These are phyloP conservation scores for Ispidina lecontei DNA, from an alignment of 2,797 vertebrate species.

Conservation along the genomic window DNA sequence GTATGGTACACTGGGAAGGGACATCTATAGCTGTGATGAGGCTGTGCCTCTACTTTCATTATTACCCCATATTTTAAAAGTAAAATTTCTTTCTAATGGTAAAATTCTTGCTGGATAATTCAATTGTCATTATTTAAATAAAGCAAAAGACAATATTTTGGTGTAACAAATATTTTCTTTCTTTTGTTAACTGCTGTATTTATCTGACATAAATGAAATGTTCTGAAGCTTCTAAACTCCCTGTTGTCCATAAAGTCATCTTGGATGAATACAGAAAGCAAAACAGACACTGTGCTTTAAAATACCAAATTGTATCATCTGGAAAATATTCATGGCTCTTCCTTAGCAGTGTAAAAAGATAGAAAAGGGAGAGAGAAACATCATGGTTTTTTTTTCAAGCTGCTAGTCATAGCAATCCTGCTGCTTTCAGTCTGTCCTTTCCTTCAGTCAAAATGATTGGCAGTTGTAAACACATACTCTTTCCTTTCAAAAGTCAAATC, in stretches of 20 bases:
- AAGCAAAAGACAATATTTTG: background rate
- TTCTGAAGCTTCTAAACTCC: background rate
- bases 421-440: slow-evolving; percentile 35
- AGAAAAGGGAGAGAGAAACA: background rate
- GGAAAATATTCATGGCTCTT: background rate
- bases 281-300: background rate
- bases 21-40: background rate
- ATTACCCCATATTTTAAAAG: background rate
- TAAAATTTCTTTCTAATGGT: background rate
- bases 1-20: background rate
- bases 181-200: background rate
- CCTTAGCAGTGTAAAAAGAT: background rate
- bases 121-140: background rate
- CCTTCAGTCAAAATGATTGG: background rate
- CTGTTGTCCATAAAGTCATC: background rate
- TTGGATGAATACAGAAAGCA: background rate
- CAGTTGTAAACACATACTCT: slow-evolving; percentile 30
- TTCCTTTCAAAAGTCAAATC: slow-evolving; percentile 40
- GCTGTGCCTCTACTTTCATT: background rate
- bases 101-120: background rate
- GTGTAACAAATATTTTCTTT: background rate
- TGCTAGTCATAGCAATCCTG: slow-evolving; percentile 30
- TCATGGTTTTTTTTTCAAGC: slow-evolving; percentile 16
- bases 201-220: background rate
- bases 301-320: background rate